Evolutionary conservation across 2,797 vertebrate genomes (phyloP).

Genomic region (Emydoidea blandingii): DNA sequence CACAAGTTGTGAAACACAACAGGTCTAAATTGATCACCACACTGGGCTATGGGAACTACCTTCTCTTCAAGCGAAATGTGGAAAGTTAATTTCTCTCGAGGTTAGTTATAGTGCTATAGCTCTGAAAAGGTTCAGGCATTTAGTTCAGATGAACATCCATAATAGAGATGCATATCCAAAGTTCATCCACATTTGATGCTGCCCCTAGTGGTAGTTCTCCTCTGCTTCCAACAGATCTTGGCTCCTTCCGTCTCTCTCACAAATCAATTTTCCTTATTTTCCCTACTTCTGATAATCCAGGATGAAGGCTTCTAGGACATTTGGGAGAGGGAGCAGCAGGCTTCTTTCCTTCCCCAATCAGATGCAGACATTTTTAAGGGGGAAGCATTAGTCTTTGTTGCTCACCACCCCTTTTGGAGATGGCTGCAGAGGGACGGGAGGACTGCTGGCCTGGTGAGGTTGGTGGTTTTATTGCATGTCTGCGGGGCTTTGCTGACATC

Average conservation of each 20-base stretch:
- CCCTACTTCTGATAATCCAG: not conserved
- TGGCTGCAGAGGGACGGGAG: not conserved
- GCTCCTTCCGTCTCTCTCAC: not conserved
- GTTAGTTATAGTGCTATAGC: not conserved
- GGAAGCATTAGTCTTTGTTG: not conserved
- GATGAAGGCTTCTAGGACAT: not conserved
- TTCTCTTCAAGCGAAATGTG: not conserved
- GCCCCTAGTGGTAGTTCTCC: not conserved
- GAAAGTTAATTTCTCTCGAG: not conserved
- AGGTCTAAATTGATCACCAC: not conserved
- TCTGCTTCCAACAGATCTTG: not conserved
- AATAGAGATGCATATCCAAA: not conserved
- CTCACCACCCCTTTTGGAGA: not conserved
- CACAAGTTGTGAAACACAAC: not conserved
- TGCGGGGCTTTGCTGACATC: not conserved
- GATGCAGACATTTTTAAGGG: not conserved
- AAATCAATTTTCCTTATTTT: not conserved
- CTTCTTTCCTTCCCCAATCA: not conserved
- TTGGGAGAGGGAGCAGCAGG: not conserved
- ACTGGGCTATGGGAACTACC: not conserved
- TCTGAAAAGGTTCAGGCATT: not conserved
- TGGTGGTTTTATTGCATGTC: not conserved
- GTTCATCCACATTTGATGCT: not conserved
- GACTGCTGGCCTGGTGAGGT: not conserved
- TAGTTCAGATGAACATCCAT: not conserved